Percentiles rank a stretch among this genome's conserved stretches.
phyloP scores from a whole-genome alignment of 2,888 invertebrate species.

The Anorthoa munda region DNA sequence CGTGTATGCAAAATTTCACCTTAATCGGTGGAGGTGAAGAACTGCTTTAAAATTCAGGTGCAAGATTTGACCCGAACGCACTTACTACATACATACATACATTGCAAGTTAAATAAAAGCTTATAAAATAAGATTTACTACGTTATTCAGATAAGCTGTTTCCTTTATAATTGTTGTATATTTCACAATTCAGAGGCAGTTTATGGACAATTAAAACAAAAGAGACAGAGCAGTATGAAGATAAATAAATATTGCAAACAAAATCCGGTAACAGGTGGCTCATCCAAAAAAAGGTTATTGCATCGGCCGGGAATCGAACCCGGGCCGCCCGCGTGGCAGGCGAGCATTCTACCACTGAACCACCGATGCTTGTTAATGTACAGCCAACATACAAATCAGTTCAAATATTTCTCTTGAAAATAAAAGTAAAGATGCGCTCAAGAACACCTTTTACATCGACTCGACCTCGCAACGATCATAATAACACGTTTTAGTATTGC shows the following conservation, averaged over 20 bases:
- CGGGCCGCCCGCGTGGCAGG: conserved; percentile 91
- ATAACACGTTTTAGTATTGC: conserved; percentile 6
- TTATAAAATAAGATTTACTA: too few species aligned
- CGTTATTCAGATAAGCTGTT: too few species aligned
- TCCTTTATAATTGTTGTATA: too few species aligned
- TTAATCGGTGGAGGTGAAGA: too few species aligned
- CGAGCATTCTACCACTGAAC: conserved; percentile 92
- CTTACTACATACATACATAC: too few species aligned
- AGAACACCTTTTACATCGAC: conserved; percentile 29
- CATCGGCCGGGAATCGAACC: conserved; percentile 90
- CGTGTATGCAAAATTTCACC: too few species aligned
- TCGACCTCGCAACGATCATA: not conserved
- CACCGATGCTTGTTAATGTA: conserved; percentile 84
- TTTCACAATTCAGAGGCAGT: too few species aligned
- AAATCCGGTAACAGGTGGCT: not conserved
- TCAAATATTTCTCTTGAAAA: not conserved
- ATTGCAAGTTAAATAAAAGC: too few species aligned
- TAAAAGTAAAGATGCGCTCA: conserved; percentile 28
- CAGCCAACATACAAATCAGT: conserved; percentile 6
- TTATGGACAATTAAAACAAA: too few species aligned
- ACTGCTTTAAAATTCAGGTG: too few species aligned
- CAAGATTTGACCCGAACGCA: too few species aligned
- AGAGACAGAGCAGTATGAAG: too few species aligned
- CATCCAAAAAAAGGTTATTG: conserved; percentile 58
- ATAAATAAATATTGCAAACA: not conserved